Base-by-base conservation (phyloP, 2,797 vertebrate genomes). In the Aeoliscus strigatus region DNA sequence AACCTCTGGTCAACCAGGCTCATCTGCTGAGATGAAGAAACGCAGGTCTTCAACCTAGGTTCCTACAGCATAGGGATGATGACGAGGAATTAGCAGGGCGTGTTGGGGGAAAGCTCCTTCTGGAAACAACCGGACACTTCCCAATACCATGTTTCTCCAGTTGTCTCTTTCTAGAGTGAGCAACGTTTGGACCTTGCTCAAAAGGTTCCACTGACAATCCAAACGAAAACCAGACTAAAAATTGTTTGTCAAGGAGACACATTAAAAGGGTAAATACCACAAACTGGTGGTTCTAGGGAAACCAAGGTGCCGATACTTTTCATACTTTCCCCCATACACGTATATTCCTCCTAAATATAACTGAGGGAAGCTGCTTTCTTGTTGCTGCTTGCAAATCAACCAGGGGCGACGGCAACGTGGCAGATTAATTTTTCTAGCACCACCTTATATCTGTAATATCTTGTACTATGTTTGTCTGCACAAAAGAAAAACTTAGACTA, bases 371-470 rank as follows among this genome's bases (percentile, higher is more conserved):
- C 31, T 27, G 45, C 41, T 44, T 61, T 17, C 44, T 58, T 29
- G 12, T 34, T 52, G n/a, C 26, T 40, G 3, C 26, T 30, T 25
- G 14, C 39, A 39, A 8, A 13, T 30, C 31, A 76, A 52, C 14
- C 14, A 78, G 70, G 62, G 76, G 42, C 63, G 17, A 70, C 68
- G 60, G 77, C 45, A 58, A 82, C 85, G 69, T 15, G 42, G 55
- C 23, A 4, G 16, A 21, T 15, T 36, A 53, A 44, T 27, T 18
- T 14, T 27, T 38, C 14, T 23, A 16, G 29, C 6, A 10, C 3
- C 21, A 11, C 12, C 12, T 42, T 3, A 16, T 9, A 18, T 36
- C 8, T 27, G 27, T 10, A 11, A n/a, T n/a, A n/a, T n/a, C n/a
- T n/a, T n/a, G n/a, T n/a, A n/a, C n/a, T n/a, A n/a, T n/a, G n/a